Conservation (phyloP, 2,113 vertebrate genomes). For the Petromus typicus region DNA sequence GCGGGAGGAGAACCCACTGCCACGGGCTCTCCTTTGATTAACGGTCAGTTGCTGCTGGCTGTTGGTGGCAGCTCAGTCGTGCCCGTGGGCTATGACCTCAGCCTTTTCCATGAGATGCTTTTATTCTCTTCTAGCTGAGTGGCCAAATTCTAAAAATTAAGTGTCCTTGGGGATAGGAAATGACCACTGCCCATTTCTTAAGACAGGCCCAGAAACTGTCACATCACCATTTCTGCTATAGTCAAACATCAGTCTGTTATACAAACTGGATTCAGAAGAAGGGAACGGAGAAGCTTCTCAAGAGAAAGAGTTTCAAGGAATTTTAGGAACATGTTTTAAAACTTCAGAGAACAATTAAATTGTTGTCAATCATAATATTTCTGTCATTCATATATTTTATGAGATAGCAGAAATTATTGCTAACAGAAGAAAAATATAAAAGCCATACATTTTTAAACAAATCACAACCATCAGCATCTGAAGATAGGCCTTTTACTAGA, state of each 20-base stretch:
- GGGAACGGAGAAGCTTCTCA: background rate
- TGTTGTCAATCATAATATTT: conserved; percentile 49
- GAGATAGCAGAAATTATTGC: background rate
- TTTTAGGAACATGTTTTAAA: conserved; percentile 13
- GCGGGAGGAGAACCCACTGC: background rate
- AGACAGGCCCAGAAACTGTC: background rate
- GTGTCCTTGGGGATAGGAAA: background rate
- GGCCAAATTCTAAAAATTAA: background rate
- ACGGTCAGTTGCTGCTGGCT: background rate
- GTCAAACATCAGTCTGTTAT: background rate
- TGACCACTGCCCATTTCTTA: background rate
- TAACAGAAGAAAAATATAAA: background rate
- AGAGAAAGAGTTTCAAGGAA: background rate
- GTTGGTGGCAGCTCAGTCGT: background rate
- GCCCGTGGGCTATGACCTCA: background rate
- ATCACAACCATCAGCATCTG: background rate
- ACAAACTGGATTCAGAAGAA: background rate
- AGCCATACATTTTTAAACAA: background rate
- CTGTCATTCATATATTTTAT: background rate
- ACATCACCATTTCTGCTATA: background rate
- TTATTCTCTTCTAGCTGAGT: background rate
- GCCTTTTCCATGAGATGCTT: background rate
- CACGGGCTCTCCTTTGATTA: too few relatives aligned
- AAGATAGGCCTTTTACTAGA: background rate
- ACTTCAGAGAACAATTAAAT: background rate